Evolutionary conservation across 2,888 invertebrate species (phyloP), one percentile per base, ranked within the genome.

Genomic region (Digitonthophagus gazella): DNA sequence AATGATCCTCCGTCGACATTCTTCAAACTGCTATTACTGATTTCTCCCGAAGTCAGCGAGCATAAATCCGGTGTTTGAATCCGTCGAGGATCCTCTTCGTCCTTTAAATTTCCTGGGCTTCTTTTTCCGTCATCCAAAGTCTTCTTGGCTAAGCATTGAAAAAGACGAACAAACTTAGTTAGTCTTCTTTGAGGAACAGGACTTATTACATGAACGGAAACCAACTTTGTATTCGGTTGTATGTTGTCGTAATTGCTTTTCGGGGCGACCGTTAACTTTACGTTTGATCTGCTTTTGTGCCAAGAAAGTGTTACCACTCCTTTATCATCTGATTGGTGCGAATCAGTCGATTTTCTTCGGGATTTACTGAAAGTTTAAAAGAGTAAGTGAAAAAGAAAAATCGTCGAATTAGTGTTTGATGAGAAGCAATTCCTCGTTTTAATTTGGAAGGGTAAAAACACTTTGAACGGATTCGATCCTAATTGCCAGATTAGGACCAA

Each of bases 11-110:
- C 77, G 58, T 83, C 84, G 15, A 82, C 77, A 72, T 84, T 83
- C 71, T 80, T 82, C 61, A 83, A 75, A 71, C 83, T 84, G 72
- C 81, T 82, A 77, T 84, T 83, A 71, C 82, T 83, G 64, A 84
- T 83, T 70, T 82, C 81, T 72, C 82, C 81, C n/a, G 81, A 74
- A 44, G 65, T 57, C 11, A 68, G 15, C 8, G 68, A 68, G 56
- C 57, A n/a, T 2, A 6, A 56, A 6, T 66, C 58, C 2, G n/a
- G n/a, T n/a, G n/a, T n/a, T n/a, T n/a, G n/a, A n/a, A n/a, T n/a
- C n/a, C n/a, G n/a, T n/a, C 63, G 19, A 56, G 56, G 67, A 20
- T 64, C n/a, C n/a, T n/a, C n/a, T n/a, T n/a, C n/a, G 6, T 63
- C n/a, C n/a, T n/a, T n/a, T n/a, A n/a, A n/a, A n/a, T n/a, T n/a